These are phyloP conservation scores for Alloplasta piceator DNA, from an alignment of 2,888 invertebrate species.

Conservation along the genomic window DNA sequence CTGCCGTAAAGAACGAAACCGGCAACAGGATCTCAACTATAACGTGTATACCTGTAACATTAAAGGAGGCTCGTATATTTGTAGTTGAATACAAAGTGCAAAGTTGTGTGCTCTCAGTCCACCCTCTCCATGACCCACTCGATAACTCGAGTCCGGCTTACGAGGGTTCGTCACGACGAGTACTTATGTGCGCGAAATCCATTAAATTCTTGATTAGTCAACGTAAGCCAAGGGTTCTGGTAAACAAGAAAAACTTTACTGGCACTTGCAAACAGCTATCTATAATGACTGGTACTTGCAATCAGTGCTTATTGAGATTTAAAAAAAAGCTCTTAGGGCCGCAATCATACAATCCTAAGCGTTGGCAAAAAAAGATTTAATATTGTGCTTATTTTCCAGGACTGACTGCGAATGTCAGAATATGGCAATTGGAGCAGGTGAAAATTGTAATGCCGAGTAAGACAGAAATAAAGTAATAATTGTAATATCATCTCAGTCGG, in stretches of 20 bases:
- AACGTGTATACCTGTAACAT: not conserved
- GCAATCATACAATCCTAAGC: too few relatives aligned
- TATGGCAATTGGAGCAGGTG: not conserved
- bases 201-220: slow-evolving; percentile 14
- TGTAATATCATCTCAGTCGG: slow-evolving; percentile 30
- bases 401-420: not conserved
- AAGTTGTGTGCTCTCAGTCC: slow-evolving; percentile 14
- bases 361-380: too few relatives aligned
- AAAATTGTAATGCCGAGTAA: not conserved
- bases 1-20: slow-evolving; percentile 9
- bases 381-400: too few relatives aligned
- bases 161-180: slow-evolving; percentile 15
- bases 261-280: too few relatives aligned
- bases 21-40: slow-evolving; percentile 18
- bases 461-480: not conserved
- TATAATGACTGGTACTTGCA: too few relatives aligned
- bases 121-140: not conserved
- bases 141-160: slow-evolving; percentile 20
- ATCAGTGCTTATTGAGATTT: not conserved
- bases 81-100: slow-evolving; percentile 16
- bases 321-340: too few relatives aligned
- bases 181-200: not conserved
- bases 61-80: not conserved
- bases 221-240: slow-evolving; percentile 2
- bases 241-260: not conserved